Evolutionary conservation across 2,113 vertebrate genomes (phyloP).

Genomic region (Apaloderma vittatum): DNA sequence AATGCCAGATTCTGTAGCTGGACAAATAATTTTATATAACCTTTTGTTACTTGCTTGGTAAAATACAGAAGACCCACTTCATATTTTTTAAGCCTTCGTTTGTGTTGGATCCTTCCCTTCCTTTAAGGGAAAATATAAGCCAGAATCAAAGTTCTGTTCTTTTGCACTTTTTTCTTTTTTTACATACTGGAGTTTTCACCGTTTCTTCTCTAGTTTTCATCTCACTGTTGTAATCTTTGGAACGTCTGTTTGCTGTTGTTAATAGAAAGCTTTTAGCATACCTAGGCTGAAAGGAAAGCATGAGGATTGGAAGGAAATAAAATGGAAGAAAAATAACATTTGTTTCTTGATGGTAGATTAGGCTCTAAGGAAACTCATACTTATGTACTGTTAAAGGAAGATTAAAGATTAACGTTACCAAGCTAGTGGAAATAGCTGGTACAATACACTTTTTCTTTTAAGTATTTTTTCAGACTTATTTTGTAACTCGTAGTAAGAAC

Average conservation of each 20-base stretch:
- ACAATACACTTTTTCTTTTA: background rate
- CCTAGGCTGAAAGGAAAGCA: background rate
- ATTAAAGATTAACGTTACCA: background rate
- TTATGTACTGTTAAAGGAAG: background rate
- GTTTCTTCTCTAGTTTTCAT: background rate
- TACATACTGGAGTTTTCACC: background rate
- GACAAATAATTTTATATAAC: background rate
- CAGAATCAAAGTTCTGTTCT: background rate
- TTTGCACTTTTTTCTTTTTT: background rate
- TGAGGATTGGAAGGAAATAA: background rate
- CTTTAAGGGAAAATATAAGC: background rate
- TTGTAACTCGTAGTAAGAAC: background rate
- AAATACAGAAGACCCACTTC: background rate
- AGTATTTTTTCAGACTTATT: conserved; percentile 3
- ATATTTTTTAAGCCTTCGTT: background rate
- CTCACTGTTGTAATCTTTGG: background rate
- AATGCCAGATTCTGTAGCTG: background rate
- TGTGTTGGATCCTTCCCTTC: background rate
- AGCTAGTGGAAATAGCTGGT: background rate
- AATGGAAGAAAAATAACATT: background rate
- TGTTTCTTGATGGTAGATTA: background rate
- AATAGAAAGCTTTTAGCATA: background rate
- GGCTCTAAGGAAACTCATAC: background rate
- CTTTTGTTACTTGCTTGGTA: background rate
- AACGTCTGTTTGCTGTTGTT: background rate